These are phyloP conservation scores for Rhadina sibilatrix DNA, from an alignment of 2,113 vertebrate genomes.

Conservation along the genomic window DNA sequence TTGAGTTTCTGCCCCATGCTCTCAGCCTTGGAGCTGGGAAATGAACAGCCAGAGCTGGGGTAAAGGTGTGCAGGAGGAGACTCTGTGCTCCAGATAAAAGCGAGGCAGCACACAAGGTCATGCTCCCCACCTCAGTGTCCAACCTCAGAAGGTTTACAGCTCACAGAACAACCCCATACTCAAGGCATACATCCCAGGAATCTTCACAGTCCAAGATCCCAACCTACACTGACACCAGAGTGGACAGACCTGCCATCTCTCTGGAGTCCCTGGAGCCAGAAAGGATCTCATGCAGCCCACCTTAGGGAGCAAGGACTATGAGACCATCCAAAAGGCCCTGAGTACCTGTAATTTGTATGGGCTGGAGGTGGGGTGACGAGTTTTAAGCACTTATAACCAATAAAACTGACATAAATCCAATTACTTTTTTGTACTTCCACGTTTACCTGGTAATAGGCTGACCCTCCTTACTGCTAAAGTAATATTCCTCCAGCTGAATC, in stretches of 20 bases:
- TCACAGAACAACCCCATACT: background rate
- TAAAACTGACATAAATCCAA: background rate
- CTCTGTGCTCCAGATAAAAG: background rate
- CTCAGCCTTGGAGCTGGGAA: background rate
- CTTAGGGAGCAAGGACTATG: background rate
- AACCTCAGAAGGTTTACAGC: background rate
- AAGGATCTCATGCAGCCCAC: background rate
- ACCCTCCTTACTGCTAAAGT: background rate
- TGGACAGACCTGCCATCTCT: background rate
- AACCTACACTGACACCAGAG: background rate
- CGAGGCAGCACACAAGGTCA: background rate
- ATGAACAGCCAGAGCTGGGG: background rate
- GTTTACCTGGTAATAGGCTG: background rate
- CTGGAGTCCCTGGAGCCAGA: background rate
- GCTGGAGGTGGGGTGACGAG: background rate
- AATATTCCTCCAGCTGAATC: background rate
- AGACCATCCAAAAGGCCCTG: background rate
- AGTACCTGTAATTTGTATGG: background rate
- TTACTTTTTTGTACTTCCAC: background rate
- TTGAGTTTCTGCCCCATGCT: accelerated
- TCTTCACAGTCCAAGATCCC: background rate
- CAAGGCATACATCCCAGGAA: background rate
- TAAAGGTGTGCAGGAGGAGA: background rate
- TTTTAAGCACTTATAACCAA: background rate
- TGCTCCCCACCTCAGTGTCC: background rate